phyloP scores from a whole-genome alignment of 2,888 invertebrate species.

The Drosophila greeni region DNA sequence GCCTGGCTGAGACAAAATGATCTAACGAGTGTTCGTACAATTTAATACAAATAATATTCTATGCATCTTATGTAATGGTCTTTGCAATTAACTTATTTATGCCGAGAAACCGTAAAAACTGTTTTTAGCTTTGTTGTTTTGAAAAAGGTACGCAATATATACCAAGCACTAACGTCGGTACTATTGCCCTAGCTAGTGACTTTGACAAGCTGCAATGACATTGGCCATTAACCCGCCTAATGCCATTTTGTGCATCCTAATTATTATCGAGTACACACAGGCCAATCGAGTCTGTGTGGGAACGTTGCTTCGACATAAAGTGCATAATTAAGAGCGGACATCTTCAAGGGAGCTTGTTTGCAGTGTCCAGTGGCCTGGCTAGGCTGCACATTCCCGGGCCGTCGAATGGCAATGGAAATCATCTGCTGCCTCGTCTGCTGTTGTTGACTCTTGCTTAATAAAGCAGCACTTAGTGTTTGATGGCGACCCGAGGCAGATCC shows the following conservation, averaged over 20 bases:
- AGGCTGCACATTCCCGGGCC: not conserved
- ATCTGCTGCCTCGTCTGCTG: slow-evolving; percentile 19
- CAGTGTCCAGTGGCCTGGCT: slow-evolving; percentile 28
- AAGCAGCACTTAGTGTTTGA: slow-evolving; percentile 65
- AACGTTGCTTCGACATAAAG: slow-evolving; percentile 37
- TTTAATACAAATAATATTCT: not conserved
- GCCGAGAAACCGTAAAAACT: not conserved
- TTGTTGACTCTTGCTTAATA: slow-evolving; percentile 57
- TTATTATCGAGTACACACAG: slow-evolving; percentile 34
- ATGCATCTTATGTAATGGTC: not conserved
- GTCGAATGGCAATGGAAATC: slow-evolving; percentile 1
- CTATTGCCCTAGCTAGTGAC: not conserved
- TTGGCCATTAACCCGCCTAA: slow-evolving; percentile 26
- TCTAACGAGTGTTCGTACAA: not conserved
- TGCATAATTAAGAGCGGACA: slow-evolving; percentile 56
- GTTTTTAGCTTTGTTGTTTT: too few relatives aligned
- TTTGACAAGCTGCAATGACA: not conserved
- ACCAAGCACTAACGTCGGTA: not conserved
- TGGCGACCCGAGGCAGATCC: slow-evolving; percentile 40
- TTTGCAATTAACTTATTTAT: not conserved
- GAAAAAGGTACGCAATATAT: not conserved
- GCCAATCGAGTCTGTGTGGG: slow-evolving; percentile 33
- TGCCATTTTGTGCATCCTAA: slow-evolving; percentile 47
- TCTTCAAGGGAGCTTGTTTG: slow-evolving; percentile 36
- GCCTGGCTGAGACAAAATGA: not conserved